Base-by-base conservation (phyloP, 2,113 vertebrate species). In the Eulemur rufifrons region DNA sequence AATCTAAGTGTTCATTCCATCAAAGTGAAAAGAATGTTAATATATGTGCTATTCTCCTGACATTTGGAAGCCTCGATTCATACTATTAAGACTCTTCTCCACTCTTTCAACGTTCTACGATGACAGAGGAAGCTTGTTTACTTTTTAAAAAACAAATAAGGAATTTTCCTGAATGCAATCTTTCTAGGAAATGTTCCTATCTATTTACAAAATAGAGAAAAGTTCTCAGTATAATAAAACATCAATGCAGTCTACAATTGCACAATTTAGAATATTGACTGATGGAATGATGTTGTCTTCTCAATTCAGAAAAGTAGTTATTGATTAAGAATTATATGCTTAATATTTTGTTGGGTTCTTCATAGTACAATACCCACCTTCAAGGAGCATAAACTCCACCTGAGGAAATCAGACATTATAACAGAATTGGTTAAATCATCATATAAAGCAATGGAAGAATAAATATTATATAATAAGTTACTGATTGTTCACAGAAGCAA, bases 11-110 rank as follows among this genome's bases (percentile, higher is more conserved):
- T 66, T 84, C 77, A 92, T 97, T 91, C 50, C 52, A 91, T 95
- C 73, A 82, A 85, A 94, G 8, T 80, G 64, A 96, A 89, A 94
- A 66, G 50, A 97, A 88, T 96, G 85, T 84, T 91, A 96, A 86
- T 88, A 23, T 71, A 87, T 92, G 54, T 82, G n/a, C 32, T 63
- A 78, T 92, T 73, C 80, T 95, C 68, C n/a, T 97, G 68, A 96
- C 63, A 96, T 7, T 92, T 78, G 50, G 52, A 89, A 97, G 21
- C n/a, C 68, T 95, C 87, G 84, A 92, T 68, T 94, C 25, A 83
- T 69, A 86, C 66, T 68, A 86, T 92, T 89, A 96, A 89, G 68
- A 92, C 90, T 95, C 50, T 2, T 89, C 12, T 90, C 39, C 45
- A 87, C 25, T 63, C 32, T 89, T 86, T 84, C 54, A 61, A 6